phyloP scores from a whole-genome alignment of 2,888 invertebrate species.

The Trisateles emortualis region DNA sequence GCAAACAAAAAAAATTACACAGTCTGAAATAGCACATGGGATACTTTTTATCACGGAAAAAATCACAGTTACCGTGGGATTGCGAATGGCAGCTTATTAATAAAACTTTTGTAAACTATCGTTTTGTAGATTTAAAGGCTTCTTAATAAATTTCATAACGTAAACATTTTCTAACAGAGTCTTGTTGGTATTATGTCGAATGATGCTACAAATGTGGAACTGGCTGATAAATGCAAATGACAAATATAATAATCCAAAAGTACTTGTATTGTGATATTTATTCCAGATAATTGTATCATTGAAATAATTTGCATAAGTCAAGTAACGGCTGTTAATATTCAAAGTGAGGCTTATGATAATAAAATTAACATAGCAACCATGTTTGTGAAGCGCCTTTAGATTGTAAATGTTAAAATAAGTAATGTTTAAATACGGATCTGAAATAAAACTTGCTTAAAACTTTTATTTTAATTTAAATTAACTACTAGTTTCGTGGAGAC shows the following conservation, averaged over 20 bases:
- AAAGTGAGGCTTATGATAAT: neutral
- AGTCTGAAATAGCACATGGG: too few relatives aligned
- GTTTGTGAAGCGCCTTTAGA: neutral
- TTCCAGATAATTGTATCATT: neutral
- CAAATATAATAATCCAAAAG: neutral
- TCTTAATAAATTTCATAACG: too few relatives aligned
- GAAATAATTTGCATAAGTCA: neutral
- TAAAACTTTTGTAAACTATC: too few relatives aligned
- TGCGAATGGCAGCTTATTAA: too few relatives aligned
- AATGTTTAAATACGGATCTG: neutral
- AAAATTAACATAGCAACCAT: neutral
- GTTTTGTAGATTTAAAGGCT: too few relatives aligned
- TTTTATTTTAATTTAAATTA: neutral
- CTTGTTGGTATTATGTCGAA: too few relatives aligned
- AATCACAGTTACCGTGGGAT: too few relatives aligned
- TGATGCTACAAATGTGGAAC: too few relatives aligned
- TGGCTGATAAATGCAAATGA: neutral
- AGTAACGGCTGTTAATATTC: neutral
- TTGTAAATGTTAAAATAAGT: neutral
- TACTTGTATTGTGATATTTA: neutral
- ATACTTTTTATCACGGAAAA: too few relatives aligned
- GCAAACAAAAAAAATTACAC: too few relatives aligned
- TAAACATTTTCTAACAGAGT: too few relatives aligned
- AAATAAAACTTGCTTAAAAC: neutral
- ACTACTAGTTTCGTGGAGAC: too few relatives aligned